A percentile compares a stretch with the other conserved stretches of the same genome.
These are phyloP conservation scores for Oreotrochilus melanogaster DNA, from an alignment of 2,113 vertebrate species.

Conservation along the genomic window DNA sequence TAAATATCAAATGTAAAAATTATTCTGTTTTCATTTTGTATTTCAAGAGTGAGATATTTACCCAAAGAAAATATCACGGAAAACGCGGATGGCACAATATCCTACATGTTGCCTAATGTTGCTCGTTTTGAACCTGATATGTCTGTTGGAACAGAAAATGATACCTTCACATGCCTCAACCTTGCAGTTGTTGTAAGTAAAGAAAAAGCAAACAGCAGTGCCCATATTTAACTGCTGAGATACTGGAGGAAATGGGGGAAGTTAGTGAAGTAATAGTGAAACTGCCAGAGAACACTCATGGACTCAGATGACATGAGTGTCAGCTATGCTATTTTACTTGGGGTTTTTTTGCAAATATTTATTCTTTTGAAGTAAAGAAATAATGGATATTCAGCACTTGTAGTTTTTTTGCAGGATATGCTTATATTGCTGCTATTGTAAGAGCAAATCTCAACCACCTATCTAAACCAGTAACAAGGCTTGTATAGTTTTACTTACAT, in stretches of 20 bases:
- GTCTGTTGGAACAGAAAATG: constrained; percentile 88
- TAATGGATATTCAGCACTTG: background rate
- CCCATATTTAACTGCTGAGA: background rate
- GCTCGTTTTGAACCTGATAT: constrained; percentile 85
- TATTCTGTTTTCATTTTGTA: background rate
- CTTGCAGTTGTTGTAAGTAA: constrained; percentile 90
- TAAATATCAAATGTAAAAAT: background rate
- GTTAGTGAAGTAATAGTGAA: background rate
- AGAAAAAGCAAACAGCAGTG: background rate
- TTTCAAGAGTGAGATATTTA: constrained; percentile 86
- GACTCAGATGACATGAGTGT: background rate
- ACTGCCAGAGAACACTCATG: background rate
- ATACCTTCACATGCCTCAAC: constrained; percentile 85
- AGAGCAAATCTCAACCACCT: background rate
- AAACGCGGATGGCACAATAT: constrained; percentile 74
- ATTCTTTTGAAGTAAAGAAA: background rate
- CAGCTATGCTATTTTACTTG: background rate
- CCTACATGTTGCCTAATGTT: constrained; percentile 80
- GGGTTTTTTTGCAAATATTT: background rate
- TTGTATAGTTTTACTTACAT: background rate
- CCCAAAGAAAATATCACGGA: constrained; percentile 86
- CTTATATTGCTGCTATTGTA: background rate
- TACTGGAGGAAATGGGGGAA: background rate
- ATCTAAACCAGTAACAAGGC: background rate
- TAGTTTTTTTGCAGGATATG: background rate